Evolutionary conservation across 2,113 vertebrate species (phyloP), one percentile per base, ranked within the genome.

Genomic region (Perognathus longimembris): DNA sequence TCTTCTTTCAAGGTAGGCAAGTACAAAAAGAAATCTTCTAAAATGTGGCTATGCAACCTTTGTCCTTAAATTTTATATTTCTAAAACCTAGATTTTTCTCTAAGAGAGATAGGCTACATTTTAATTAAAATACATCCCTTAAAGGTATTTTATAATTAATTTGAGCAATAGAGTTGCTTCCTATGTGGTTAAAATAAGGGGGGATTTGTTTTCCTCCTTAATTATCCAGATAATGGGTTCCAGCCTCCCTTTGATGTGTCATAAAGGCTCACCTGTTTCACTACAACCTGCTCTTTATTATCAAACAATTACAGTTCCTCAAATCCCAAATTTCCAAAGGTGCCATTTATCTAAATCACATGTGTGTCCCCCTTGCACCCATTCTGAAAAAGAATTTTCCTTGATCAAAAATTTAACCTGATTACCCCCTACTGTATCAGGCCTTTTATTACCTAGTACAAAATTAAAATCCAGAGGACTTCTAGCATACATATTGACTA

Each of bases 221-320:
- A 96, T 96, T 95, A 94, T 76, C 82, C 78, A 92, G 75, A 95
- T 96, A 96, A 97, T 97, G 88, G 88, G 92, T 95, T 93, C 96
- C 95, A 95, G 96, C 63, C 94, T 92, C 79, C 67, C 95, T 96
- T 93, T 96, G 96, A 97, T 95, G 93, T 95, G 71, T 94, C 93
- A 92, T 92, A 91, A 93, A 92, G 74, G 88, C 85, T 96, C 93
- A 97, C 96, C 96, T 97, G 93, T 92, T 96, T 95, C 92, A 95
- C 84, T 88, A 89, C 82, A 96, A 95, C 94, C 92, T 96, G 94
- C 77, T 95, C 93, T 90, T 96, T 95, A 96, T 96, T 96, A 96
- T 94, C 95, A 94, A 95, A 95, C 96, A 95, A 96, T 75, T 95
- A 87, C 67, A 91, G 85, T 96, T 95, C 91, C 67, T 63, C 75